Evolutionary conservation across 2,888 invertebrate genomes (phyloP).

Genomic region (Ophion ellenae): DNA sequence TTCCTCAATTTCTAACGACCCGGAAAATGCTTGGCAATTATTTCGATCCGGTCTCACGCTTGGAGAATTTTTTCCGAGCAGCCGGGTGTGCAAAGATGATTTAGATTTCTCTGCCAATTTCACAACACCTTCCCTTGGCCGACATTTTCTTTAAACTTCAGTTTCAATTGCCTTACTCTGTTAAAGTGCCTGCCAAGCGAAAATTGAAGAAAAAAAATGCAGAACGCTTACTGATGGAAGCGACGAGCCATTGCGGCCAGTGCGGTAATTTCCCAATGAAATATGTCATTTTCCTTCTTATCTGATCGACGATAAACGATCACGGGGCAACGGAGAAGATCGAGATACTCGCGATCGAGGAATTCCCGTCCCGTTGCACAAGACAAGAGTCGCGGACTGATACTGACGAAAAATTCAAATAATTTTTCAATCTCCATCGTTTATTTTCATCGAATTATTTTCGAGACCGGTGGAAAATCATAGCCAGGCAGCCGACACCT

Average conservation of each 20-base stretch:
- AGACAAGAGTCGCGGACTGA: constrained; percentile 7
- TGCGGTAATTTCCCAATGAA: constrained; percentile 38
- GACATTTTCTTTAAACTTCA: background rate
- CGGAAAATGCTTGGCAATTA: too few relatives aligned
- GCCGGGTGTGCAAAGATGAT: too few relatives aligned
- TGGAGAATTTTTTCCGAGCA: too few relatives aligned
- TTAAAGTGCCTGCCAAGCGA: background rate
- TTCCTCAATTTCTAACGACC: too few relatives aligned
- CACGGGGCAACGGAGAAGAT: background rate
- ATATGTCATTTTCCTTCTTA: constrained; percentile 22
- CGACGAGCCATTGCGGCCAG: constrained; percentile 77
- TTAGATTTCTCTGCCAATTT: too few relatives aligned
- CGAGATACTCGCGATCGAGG: background rate
- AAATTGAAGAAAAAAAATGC: constrained; percentile 13
- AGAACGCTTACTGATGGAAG: constrained; percentile 70
- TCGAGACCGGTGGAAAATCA: constrained; percentile 28
- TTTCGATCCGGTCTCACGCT: too few relatives aligned
- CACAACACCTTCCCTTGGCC: background rate
- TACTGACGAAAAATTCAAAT: constrained; percentile 23
- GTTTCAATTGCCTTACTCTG: background rate
- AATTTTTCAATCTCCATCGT: constrained; percentile 4
- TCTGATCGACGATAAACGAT: background rate
- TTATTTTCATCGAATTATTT: background rate
- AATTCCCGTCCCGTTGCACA: constrained; percentile 14
- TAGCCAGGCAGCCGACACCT: constrained; percentile 6